Base-by-base conservation (phyloP, 2,797 vertebrate genomes). In the Choloepus didactylus region DNA sequence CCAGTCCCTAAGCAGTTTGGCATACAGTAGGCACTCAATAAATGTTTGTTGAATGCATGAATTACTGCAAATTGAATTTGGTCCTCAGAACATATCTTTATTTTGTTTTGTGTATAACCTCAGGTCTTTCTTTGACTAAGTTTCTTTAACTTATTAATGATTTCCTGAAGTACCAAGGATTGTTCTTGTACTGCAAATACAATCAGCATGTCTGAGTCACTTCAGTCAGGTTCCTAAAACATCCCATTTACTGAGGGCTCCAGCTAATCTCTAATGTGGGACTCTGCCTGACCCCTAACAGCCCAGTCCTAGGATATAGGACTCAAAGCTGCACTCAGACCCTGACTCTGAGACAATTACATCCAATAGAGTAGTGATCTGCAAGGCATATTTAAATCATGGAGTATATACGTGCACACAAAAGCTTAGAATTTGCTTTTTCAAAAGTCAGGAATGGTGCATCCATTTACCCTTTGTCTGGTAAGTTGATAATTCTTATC, bases 141-240 rank as follows among this genome's bases (percentile, higher is more conserved):
- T 60, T 18, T 56, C 19, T 54, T 81, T 95, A 31, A 27, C 16
- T 90, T 91, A 82, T 41, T 86, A 83, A 38, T 90, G 64, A 80
- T 54, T 91, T 91, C 19, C 75, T 91, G 29, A 85, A 91, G 44
- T 87, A 69, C 21, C 25, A 66, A 66, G 91, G 25, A 41, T 77
- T 60, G 31, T 89, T 84, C 15, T 41, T 91, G 77, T 77, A 80
- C 64, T 62, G 8, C 54, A 83, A 70, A 44, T 81, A 27, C 18
- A 29, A 12, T 59, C 70, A 83, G 76, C 29, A 27, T 76, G 44
- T 64, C 64, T 79, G n/a, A 76, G 54, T 72, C n/a, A 60, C n/a
- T 81, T 81, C 14, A 38, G 49, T 25, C 73, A 64, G 80, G 31
- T 8, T 82, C 27, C 21, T 29, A 15, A 62, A 83, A 56, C 11